These are phyloP conservation scores for Zootermopsis nevadensis DNA, from an alignment of 2,888 invertebrate genomes.

Conservation along the genomic window DNA sequence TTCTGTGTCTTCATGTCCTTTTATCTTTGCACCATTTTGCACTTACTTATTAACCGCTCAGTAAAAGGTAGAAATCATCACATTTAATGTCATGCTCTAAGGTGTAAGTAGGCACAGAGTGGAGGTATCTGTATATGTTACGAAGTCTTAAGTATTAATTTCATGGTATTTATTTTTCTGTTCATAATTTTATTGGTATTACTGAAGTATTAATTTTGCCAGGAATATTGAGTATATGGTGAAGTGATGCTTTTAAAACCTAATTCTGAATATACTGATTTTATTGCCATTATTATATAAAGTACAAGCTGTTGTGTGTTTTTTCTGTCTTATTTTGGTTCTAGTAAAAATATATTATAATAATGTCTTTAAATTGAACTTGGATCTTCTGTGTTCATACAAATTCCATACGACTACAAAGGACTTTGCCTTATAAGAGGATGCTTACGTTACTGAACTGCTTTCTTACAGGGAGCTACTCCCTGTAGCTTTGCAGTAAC, in stretches of 20 bases:
- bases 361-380: too few relatives aligned
- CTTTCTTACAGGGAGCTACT: too few relatives aligned
- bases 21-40: background rate
- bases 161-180: background rate
- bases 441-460: too few relatives aligned
- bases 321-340: too few relatives aligned
- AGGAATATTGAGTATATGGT: background rate
- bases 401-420: too few relatives aligned
- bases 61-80: background rate
- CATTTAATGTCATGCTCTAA: background rate
- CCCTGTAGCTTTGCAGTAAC: too few relatives aligned
- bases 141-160: background rate
- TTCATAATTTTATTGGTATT: background rate
- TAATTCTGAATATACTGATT: background rate
- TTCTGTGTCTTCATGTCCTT: background rate
- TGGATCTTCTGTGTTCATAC: too few relatives aligned
- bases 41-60: background rate
- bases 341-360: too few relatives aligned
- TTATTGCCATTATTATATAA: background rate
- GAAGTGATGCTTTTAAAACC: background rate
- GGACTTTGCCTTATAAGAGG: too few relatives aligned
- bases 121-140: background rate
- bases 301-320: too few relatives aligned
- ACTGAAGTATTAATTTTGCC: background rate
- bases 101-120: background rate